Evolutionary conservation across 2,113 vertebrate genomes (phyloP), one percentile per base, ranked within the genome.

Genomic region (Psittacula cyanocephala): DNA sequence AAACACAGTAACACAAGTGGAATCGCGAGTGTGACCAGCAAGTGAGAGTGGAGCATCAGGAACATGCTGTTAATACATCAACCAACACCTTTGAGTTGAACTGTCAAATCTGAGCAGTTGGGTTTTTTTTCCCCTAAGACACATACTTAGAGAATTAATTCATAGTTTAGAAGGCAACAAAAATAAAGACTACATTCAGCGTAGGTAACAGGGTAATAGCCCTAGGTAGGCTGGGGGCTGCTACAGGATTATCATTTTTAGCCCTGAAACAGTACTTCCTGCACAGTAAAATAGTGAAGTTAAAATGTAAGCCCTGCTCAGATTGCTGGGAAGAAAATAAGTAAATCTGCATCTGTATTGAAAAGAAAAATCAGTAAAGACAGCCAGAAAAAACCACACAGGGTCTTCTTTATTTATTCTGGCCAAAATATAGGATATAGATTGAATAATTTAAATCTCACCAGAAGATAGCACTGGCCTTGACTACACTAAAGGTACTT

Each of bases 281-380:
- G 28, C 83, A 37, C n/a, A 50, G 53, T 63, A 63, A 72, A 65
- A 80, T 18, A 80, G 7, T 23, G 71, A 90, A 86, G 67, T 59
- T 80, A 88, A 91, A 91, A 88, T 64, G 9, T 49, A 93, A 69
- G 20, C 90, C 49, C 53, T 82, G 22, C 41, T 80, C 28, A 67
- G 71, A 86, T 62, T 83, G 59, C 76, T 93, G 25, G 71, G 60
- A 93, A 90, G 68, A 91, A 95, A 95, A 83, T 69, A 41, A 43
- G 86, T 90, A 63, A 90, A 94, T 88, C 52, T 5, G 0, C 28
- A 52, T 29, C 11, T 90, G 83, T 88, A 90, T 72, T 63, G 47
- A 78, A 94, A 89, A 79, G 37, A 72, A 82, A 92, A 81, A 63
- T 25, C 23, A 77, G 24, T 50, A 80, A 50, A 57, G 2, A 11